These are phyloP conservation scores for Catamblyrhynchus diadema DNA, from an alignment of 2,797 vertebrate genomes.

Conservation along the genomic window DNA sequence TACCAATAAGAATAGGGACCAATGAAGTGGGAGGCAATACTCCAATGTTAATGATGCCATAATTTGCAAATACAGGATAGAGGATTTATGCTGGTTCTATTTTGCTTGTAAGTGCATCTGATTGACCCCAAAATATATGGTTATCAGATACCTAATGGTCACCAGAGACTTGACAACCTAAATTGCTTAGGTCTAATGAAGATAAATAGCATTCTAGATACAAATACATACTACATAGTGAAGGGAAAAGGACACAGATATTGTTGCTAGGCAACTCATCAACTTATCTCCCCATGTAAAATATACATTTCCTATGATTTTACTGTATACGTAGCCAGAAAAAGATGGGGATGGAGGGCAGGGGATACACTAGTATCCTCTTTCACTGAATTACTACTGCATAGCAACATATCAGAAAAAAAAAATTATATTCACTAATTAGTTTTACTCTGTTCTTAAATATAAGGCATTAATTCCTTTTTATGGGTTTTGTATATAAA, in stretches of 20 bases:
- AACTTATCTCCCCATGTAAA: slow-evolving; percentile 64
- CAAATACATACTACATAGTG: slow-evolving; percentile 15
- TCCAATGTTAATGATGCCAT: not conserved
- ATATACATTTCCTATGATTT: slow-evolving; percentile 9
- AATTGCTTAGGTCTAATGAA: slow-evolving; percentile 77
- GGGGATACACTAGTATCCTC: not conserved
- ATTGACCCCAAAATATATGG: slow-evolving; percentile 60
- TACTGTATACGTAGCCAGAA: not conserved
- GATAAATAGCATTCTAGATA: slow-evolving; percentile 73
- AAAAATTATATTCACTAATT: not conserved
- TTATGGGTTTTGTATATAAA: not conserved
- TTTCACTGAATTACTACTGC: not conserved
- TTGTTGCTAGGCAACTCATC: slow-evolving; percentile 82
- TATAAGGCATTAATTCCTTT: not conserved
- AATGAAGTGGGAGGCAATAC: not conserved
- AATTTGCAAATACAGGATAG: not conserved
- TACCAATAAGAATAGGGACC: not conserved
- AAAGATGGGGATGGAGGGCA: accelerated
- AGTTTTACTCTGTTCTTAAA: not conserved
- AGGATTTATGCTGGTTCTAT: slow-evolving; percentile 28
- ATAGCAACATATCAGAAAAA: not conserved
- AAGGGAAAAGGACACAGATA: slow-evolving; percentile 62
- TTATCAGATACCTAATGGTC: slow-evolving; percentile 68
- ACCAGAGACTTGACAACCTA: slow-evolving; percentile 72
- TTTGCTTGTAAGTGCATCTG: slow-evolving; percentile 13